phyloP scores from a whole-genome alignment of 2,888 invertebrate genomes.

The Scaeva pyrastri region DNA sequence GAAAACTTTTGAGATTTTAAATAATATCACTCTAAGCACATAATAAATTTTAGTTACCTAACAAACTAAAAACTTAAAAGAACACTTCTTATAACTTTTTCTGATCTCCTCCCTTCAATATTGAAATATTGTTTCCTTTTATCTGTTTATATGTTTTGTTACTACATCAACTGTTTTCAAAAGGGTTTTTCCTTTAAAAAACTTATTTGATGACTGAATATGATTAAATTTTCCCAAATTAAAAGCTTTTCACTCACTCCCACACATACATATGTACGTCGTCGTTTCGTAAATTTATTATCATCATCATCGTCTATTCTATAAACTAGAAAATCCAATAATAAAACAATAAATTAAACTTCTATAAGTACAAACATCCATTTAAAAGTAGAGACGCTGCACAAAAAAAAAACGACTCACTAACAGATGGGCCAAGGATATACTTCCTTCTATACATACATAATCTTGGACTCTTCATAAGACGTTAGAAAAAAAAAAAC shows the following conservation, averaged over 20 bases:
- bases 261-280: slow-evolving; percentile 2
- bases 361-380: neutral
- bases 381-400: neutral
- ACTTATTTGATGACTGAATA: neutral
- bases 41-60: no score
- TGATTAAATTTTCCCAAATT: neutral
- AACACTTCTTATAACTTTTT: no score
- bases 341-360: slow-evolving; percentile 22
- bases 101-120: no score
- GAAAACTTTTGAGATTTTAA: no score
- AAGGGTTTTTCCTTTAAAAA: neutral
- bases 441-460: no score
- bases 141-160: no score
- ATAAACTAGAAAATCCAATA: neutral
- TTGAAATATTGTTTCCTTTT: no score
- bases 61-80: no score
- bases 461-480: no score
- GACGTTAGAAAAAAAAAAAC: slow-evolving; percentile 7
- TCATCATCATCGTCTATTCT: neutral
- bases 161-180: no score
- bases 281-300: neutral
- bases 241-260: neutral
- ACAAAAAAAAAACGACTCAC: slow-evolving; percentile 3
- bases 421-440: slow-evolving; percentile 18
- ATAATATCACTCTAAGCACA: no score